These are phyloP conservation scores for Percina caprodes DNA, from an alignment of 2,113 vertebrate genomes.

Conservation along the genomic window DNA sequence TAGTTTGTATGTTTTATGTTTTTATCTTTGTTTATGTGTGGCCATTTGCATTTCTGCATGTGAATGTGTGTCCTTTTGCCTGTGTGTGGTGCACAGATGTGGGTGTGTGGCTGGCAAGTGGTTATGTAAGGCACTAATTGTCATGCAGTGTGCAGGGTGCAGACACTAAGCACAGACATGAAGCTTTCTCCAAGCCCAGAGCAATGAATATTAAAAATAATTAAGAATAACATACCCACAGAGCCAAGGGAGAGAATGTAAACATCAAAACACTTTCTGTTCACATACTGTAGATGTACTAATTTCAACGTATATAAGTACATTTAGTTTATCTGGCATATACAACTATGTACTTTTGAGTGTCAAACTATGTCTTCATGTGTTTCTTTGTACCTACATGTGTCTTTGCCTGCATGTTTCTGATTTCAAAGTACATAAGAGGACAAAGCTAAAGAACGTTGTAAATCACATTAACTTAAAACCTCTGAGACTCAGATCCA, in stretches of 20 bases:
- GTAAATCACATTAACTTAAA: conserved; percentile 15
- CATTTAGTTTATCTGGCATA: conserved; percentile 24
- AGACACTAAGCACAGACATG: conserved; percentile 69
- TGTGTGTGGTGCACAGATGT: conserved; percentile 41
- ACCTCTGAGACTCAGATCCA: conserved; percentile 17
- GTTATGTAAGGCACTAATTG: conserved; percentile 78
- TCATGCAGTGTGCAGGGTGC: conserved; percentile 70
- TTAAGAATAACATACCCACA: conserved; percentile 56
- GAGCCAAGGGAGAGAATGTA: conserved; percentile 49
- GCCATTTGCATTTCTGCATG: conserved; percentile 32
- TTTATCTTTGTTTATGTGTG: conserved; percentile 14
- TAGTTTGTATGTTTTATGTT: conserved; percentile 56
- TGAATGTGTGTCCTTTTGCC: conserved; percentile 25
- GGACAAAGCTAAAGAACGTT: neutral
- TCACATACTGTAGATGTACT: conserved; percentile 11
- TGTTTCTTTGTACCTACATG: neutral
- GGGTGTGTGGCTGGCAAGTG: conserved; percentile 61
- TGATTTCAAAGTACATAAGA: conserved; percentile 27
- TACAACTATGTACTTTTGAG: conserved; percentile 5
- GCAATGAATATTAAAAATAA: conserved; percentile 68
- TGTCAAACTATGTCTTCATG: neutral
- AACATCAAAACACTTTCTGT: conserved; percentile 61
- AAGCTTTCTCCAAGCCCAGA: conserved; percentile 60
- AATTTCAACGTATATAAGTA: conserved; percentile 13
- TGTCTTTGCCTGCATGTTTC: neutral